These are phyloP conservation scores for Crossocerus cetratus DNA, from an alignment of 2,888 invertebrate genomes.

Conservation along the genomic window DNA sequence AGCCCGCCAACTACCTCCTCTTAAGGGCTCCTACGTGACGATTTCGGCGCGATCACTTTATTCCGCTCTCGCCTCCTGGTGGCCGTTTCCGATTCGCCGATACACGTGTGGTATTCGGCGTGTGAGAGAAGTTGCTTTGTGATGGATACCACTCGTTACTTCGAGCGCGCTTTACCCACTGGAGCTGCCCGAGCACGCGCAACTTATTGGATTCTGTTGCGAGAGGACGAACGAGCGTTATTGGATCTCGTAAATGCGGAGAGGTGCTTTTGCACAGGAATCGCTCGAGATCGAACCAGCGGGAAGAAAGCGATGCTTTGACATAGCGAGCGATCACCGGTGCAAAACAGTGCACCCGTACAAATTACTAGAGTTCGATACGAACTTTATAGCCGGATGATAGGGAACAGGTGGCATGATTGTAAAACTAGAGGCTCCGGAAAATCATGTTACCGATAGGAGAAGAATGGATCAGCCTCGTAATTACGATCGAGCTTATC, in stretches of 20 bases:
- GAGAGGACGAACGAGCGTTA: not conserved
- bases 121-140: not conserved
- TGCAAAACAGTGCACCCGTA: no score
- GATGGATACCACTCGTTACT: not conserved
- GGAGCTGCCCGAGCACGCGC: not conserved
- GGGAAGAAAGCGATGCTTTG: not conserved
- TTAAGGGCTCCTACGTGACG: no score
- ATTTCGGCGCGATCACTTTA: no score
- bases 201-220: not conserved
- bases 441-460: not conserved
- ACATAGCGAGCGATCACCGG: no score
- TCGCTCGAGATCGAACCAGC: not conserved
- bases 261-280: not conserved
- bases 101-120: not conserved
- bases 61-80: conserved; percentile 16
- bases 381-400: no score
- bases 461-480: conserved; percentile 4
- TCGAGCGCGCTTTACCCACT: not conserved
- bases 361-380: no score
- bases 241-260: conserved; percentile 1
- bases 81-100: not conserved
- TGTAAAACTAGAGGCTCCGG: not conserved
- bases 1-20: not conserved
- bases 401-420: no score
- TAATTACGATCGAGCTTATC: conserved; percentile 46